Base-by-base conservation (phyloP, 1,140 invertebrate genomes). In the Choristoneura fumiferana region DNA sequence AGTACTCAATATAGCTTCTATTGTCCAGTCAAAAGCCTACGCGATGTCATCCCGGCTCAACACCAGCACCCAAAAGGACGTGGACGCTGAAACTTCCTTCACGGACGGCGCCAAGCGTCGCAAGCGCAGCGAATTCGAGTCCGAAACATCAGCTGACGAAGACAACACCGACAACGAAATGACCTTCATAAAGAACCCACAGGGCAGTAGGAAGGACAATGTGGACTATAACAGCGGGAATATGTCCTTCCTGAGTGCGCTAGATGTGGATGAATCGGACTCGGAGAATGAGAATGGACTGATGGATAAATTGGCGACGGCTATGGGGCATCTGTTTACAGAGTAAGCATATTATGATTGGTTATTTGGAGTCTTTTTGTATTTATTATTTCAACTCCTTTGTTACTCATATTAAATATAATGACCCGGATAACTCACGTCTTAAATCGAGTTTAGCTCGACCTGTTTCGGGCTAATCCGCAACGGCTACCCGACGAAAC, bases 181-280 rank as follows among this genome's bases (percentile, higher is more conserved):
- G 78, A 91, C 92, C 8, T 92, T 93, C 53, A 89, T 91, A 38
- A 82, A 76, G 60, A 87, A 91, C 62, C 88, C 89, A 4, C 82
- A 89, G 55, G 76, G 84, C 4, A 71, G 76, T 33, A 84, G 87
- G 59, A 86, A 78, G 58, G 79, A 82, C 14, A 71, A 69, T 22
- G 71, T 78, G 0, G 74, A 76, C 15, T 78, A n/a, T n/a, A n/a
- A 69, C n/a, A 63, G 65, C 10, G 71, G 73, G 0, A 77, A 71
- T 17, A 67, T 84, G 73, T 73, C 84, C 8, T 91, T 91, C 69
- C 65, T 92, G 3, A 89, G 87, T 4, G 90, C 91, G 4, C 91
- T 94, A 67, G 90, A 94, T 67, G 92, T 92, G 53, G 95, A 95
- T 62, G 95, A 95, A 63, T 95, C 94, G 0, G 95, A 96, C 81